Evolutionary conservation across 2,113 vertebrate species (phyloP), one percentile per base, ranked within the genome.

Genomic region (Paracanthobrama guichenoti): DNA sequence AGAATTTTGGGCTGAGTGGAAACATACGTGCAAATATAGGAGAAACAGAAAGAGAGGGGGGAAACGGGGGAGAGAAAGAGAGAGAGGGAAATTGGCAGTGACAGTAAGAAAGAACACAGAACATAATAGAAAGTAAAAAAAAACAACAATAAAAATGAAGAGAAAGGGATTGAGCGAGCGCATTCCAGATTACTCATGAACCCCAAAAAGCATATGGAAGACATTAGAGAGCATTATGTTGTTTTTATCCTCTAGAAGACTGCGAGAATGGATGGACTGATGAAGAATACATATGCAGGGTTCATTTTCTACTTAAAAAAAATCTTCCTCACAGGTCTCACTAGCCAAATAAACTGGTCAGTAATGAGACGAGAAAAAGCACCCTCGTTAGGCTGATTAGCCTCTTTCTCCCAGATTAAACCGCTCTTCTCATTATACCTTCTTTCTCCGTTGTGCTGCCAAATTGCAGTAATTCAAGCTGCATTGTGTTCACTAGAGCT

Each of bases 1-100:
- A 88, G 85, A 83, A 75, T 86, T 90, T 91, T 88, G 82, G 86
- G 24, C 88, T 92, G 92, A 95, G 93, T 94, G 93, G 90, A 94
- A 93, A 88, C 92, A 93, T 93, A 92, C 90, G 88, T 76, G n/a
- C 60, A 82, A 81, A 66, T 76, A 62, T 79, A 79, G 72, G 73
- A 55, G 35, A 73, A 72, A 42, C 69, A 62, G 66, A 35, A 84
- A 39, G n/a, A 77, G 10, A 55, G 39, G 31, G 18, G 64, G 18
- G 18, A 22, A 7, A 66, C 16, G 62, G 64, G 26, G 74, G 22
- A 81, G 48, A 53, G 69, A 80, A 55, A 14, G 39, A 24, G 46
- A 62, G 72, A 85, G 35, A 28, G 72, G 31, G 78, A 22, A 53
- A 62, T 22, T 44, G 80, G 57, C 26, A 83, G 59, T 24, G 16